A percentile compares a stretch with the other conserved stretches of the same genome.
These are phyloP conservation scores for Idaea biselata DNA, from an alignment of 2,888 invertebrate genomes.

Conservation along the genomic window DNA sequence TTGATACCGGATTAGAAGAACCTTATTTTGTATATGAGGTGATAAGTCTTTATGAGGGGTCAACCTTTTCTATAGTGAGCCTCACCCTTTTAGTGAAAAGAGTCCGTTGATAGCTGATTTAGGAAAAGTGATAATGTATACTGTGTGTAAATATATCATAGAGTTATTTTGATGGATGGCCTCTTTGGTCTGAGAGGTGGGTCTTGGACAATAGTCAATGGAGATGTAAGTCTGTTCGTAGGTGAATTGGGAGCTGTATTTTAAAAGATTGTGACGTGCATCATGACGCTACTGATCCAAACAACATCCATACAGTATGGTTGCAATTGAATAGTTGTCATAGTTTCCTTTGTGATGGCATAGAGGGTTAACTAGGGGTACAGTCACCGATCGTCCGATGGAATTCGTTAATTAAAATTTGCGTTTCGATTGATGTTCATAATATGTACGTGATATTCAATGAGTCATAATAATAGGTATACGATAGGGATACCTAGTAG, in stretches of 20 bases:
- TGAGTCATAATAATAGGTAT: background rate
- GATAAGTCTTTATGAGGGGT: conserved; percentile 82
- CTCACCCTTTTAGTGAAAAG: conserved; percentile 81
- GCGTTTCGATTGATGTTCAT: conserved; percentile 45
- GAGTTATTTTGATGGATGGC: conserved; percentile 77
- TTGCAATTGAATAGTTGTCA: conserved; percentile 56
- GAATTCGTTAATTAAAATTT: conserved; percentile 65
- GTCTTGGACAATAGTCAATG: conserved; percentile 24
- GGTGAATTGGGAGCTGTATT: conserved; percentile 36
- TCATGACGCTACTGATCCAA: conserved; percentile 17
- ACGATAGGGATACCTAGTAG: background rate
- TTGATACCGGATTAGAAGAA: conserved; percentile 66
- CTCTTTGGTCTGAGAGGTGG: conserved; percentile 42
- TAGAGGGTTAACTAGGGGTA: conserved; percentile 33
- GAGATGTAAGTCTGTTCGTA: conserved; percentile 34
- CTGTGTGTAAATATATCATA: conserved; percentile 79
- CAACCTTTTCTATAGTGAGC: conserved; percentile 79
- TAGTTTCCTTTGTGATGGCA: conserved; percentile 56
- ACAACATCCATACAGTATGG: conserved; percentile 31
- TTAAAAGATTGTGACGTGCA: conserved; percentile 38
- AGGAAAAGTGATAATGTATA: conserved; percentile 78
- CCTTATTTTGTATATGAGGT: conserved; percentile 81
- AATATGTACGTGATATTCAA: background rate
- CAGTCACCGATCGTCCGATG: conserved; percentile 40
- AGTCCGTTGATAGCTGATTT: conserved; percentile 81